A percentile compares a stretch with the other conserved stretches of the same genome.
These are phyloP conservation scores for Graptemys geographica DNA, from an alignment of 2,797 vertebrate genomes.

Conservation along the genomic window DNA sequence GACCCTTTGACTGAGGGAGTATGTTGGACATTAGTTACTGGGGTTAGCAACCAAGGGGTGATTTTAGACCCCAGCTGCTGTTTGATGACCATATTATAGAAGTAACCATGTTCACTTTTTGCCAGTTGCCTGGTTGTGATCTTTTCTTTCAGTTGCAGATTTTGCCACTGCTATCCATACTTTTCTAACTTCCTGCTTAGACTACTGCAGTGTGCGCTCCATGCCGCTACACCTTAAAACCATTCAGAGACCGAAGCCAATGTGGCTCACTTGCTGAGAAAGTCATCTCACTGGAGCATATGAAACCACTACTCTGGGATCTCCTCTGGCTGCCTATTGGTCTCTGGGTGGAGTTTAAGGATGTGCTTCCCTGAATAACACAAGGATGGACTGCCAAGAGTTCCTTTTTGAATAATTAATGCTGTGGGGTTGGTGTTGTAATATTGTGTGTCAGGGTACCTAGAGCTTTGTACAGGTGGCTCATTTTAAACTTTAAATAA, in stretches of 20 bases:
- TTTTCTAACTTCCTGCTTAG: not conserved
- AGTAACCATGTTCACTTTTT: not conserved
- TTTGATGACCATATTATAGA: slow-evolving; percentile 8
- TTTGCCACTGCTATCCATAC: not conserved
- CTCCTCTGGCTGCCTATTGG: not conserved
- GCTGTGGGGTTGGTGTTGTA: not conserved
- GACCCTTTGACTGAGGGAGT: slow-evolving; percentile 20
- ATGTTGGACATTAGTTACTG: slow-evolving; percentile 41
- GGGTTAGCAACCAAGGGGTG: not conserved
- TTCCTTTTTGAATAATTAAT: not conserved
- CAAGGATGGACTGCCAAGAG: not conserved
- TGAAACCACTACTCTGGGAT: not conserved
- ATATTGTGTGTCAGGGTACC: not conserved
- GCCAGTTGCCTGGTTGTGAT: not conserved
- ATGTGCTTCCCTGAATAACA: not conserved
- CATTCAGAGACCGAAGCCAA: not conserved
- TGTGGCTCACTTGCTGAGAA: not conserved
- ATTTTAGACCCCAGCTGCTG: not conserved
- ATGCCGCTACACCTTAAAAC: not conserved
- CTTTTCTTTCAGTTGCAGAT: not conserved
- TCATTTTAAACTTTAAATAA: not conserved
- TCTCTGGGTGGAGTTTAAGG: not conserved
- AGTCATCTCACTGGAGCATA: not conserved
- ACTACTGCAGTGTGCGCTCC: not conserved
- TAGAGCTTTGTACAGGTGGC: not conserved